A percentile compares a stretch with the other conserved stretches of the same genome.
phyloP scores from a whole-genome alignment of 2,113 vertebrate species.

The Nettapus auritus region DNA sequence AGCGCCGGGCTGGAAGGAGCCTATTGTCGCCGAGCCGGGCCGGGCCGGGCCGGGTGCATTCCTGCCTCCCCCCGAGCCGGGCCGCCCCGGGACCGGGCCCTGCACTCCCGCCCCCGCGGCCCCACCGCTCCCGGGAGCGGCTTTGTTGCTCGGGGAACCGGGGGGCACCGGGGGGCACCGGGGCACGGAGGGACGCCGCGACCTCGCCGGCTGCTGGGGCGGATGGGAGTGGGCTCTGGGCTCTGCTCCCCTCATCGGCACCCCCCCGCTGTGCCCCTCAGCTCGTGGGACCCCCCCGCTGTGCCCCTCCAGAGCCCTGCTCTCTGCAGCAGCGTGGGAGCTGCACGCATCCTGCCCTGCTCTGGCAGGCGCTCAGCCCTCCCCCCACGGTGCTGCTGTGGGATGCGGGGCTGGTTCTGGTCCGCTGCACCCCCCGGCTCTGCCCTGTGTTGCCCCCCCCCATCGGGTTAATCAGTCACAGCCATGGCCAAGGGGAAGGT shows the following conservation, averaged over 20 bases:
- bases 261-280: fast-evolving
- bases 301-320: too few relatives aligned
- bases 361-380: background rate
- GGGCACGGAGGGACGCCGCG: background rate
- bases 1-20: constrained; percentile 74
- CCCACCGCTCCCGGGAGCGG: background rate
- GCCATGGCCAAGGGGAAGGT: background rate
- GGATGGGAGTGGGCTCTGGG: fast-evolving
- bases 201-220: background rate
- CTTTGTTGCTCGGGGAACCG: background rate
- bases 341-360: background rate
- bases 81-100: background rate
- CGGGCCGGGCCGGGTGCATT: constrained; percentile 40
- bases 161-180: background rate
- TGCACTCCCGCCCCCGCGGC: background rate
- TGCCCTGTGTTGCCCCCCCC: background rate
- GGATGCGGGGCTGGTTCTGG: background rate
- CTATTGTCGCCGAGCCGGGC: constrained; percentile 72
- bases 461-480: background rate
- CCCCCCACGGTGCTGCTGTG: fast-evolving
- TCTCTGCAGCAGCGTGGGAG: background rate
- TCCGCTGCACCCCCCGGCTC: background rate
- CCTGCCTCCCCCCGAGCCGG: constrained; percentile 41
- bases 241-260: background rate
- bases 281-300: background rate